Evolutionary conservation across 2,797 vertebrate species (phyloP).

Genomic region (Peromyscus nudipes): DNA sequence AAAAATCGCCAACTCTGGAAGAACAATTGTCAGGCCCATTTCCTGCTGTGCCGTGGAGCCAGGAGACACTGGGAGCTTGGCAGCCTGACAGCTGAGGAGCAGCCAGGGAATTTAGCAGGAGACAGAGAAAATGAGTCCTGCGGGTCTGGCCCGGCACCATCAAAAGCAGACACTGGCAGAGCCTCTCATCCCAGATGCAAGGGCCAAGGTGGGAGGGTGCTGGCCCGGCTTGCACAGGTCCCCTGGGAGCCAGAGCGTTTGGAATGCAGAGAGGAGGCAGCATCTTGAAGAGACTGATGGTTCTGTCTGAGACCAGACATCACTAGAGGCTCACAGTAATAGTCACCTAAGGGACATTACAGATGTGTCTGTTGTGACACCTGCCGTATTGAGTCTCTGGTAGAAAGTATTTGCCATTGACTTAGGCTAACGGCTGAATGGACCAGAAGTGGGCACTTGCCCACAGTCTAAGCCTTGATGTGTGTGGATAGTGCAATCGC

Average conservation of each 20-base stretch:
- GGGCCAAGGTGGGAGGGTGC: constrained; percentile 38
- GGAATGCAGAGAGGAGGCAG: neutral
- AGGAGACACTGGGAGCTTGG: constrained; percentile 76
- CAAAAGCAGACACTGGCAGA: constrained; percentile 77
- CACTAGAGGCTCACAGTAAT: neutral
- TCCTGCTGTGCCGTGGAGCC: constrained; percentile 81
- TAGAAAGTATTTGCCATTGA: neutral
- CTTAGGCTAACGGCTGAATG: neutral
- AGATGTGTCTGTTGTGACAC: neutral
- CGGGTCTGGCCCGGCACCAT: constrained; percentile 80
- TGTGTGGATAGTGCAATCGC: neutral
- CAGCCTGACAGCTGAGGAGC: constrained; percentile 79
- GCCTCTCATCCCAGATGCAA: constrained; percentile 64
- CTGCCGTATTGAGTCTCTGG: neutral
- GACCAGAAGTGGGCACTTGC: neutral
- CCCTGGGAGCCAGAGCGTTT: neutral
- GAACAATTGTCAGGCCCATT: constrained; percentile 82
- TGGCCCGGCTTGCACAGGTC: constrained; percentile 37
- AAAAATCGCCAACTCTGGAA: constrained; percentile 80
- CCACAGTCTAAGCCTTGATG: neutral
- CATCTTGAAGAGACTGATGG: constrained; percentile 23
- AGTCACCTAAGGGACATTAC: neutral
- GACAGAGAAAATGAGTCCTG: constrained; percentile 84
- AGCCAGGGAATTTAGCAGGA: constrained; percentile 82
- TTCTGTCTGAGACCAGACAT: neutral